Percentiles rank a stretch among this genome's conserved stretches.
phyloP scores from a whole-genome alignment of 2,797 vertebrate genomes.

The Chelon labrosus region DNA sequence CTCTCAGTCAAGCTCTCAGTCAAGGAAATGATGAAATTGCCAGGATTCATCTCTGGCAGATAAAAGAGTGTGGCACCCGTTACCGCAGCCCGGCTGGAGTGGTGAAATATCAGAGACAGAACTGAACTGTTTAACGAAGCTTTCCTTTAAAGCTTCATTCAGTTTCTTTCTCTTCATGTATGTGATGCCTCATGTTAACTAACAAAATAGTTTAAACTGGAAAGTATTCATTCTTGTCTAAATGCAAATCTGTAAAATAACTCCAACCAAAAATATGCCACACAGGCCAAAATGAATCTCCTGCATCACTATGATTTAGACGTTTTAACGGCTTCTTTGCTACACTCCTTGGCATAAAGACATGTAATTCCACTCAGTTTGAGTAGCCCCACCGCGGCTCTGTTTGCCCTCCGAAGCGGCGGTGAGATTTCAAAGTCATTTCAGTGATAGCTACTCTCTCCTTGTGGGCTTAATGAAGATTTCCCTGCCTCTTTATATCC shows the following conservation, averaged over 20 bases:
- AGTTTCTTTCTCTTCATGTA: slow-evolving; percentile 15
- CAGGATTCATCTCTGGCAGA: slow-evolving; percentile 21
- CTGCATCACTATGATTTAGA: not conserved
- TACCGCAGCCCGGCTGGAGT: slow-evolving; percentile 13
- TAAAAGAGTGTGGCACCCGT: slow-evolving; percentile 24
- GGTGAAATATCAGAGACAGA: slow-evolving; percentile 29
- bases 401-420: slow-evolving; percentile 27
- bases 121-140: slow-evolving; percentile 21
- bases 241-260: not conserved
- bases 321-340: not conserved
- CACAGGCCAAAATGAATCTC: not conserved
- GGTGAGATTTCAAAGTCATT: slow-evolving; percentile 61
- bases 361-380: not conserved
- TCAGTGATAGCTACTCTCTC: slow-evolving; percentile 52
- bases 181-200: not conserved
- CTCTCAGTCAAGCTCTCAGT: not conserved
- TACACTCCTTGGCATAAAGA: not conserved
- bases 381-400: not conserved
- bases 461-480: slow-evolving; percentile 77
- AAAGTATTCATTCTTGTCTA: too few species aligned
- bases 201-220: too few species aligned
- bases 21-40: slow-evolving; percentile 21
- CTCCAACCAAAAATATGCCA: not conserved
- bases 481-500: slow-evolving; percentile 72
- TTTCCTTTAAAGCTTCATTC: slow-evolving; percentile 32